Evolutionary conservation across 2,113 vertebrate species (phyloP).

Genomic region (Ranitomeya imitator): DNA sequence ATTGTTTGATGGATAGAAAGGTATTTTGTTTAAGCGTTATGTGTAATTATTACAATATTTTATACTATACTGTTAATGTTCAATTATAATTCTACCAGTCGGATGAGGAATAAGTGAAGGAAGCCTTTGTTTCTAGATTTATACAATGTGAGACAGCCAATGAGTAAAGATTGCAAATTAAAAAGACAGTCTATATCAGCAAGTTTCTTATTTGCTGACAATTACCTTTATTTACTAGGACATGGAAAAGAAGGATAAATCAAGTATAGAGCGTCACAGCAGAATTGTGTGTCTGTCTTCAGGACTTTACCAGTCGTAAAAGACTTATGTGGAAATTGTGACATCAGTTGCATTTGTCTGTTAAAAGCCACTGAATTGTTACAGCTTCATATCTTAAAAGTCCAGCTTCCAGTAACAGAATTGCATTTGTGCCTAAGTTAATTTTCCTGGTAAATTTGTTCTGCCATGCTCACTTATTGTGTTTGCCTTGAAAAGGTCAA

Average conservation of each 20-base stretch:
- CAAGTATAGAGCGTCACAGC: background rate
- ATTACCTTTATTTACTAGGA: too few relatives aligned
- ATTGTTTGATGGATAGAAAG: conserved; percentile 83
- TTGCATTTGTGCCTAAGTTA: background rate
- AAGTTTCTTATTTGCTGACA: too few relatives aligned
- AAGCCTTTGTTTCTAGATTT: too few relatives aligned
- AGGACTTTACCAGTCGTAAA: background rate
- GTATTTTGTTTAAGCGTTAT: background rate
- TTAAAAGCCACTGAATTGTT: background rate
- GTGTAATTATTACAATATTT: too few relatives aligned
- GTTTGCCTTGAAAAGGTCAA: background rate
- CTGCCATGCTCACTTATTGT: background rate
- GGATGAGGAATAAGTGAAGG: too few relatives aligned
- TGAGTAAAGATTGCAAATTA: too few relatives aligned
- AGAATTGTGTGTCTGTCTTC: background rate
- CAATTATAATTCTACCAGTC: too few relatives aligned
- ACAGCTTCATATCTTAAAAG: background rate
- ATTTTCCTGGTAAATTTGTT: background rate
- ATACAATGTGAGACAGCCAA: too few relatives aligned
- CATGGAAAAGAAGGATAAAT: too few relatives aligned
- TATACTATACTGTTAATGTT: too few relatives aligned
- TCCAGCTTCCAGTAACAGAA: background rate
- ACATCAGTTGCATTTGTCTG: conserved; percentile 5
- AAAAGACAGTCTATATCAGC: too few relatives aligned
- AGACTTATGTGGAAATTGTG: background rate